Evolutionary conservation across 2,888 invertebrate genomes (phyloP).

Genomic region (Hartigia nigra): DNA sequence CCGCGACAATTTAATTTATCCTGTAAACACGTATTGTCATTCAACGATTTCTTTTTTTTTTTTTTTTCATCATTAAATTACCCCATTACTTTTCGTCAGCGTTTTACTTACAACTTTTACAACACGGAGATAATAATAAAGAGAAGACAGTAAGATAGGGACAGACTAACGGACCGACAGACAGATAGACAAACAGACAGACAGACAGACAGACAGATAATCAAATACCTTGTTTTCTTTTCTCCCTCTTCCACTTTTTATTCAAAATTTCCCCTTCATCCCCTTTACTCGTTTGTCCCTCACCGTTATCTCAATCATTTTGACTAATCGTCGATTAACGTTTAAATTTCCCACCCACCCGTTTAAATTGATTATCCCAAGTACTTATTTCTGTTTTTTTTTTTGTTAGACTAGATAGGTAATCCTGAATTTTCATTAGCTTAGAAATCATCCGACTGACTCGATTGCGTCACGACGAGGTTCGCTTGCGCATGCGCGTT

Average conservation of each 20-base stretch:
- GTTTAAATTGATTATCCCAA: slow-evolving; percentile 29
- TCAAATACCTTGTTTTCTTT: slow-evolving; percentile 5
- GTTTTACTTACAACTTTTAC: slow-evolving; percentile 53
- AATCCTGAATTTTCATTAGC: slow-evolving; percentile 45
- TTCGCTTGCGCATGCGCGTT: not conserved
- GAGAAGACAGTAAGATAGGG: slow-evolving; percentile 42
- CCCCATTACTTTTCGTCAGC: slow-evolving; percentile 17
- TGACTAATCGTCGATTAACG: not conserved
- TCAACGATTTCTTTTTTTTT: slow-evolving; percentile 51
- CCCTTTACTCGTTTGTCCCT: slow-evolving; percentile 5
- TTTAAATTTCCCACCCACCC: slow-evolving; percentile 5
- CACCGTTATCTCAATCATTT: not conserved
- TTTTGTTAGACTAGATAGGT: slow-evolving; percentile 22
- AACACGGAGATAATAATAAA: slow-evolving; percentile 64
- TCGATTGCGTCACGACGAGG: not conserved
- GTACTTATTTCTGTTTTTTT: slow-evolving; percentile 30
- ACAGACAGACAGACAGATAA: slow-evolving; percentile 39
- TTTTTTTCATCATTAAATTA: slow-evolving; percentile 8
- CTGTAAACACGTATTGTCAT: slow-evolving; percentile 58
- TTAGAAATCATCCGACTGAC: slow-evolving; percentile 35
- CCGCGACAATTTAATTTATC: slow-evolving; percentile 17
- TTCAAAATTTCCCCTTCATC: not conserved
- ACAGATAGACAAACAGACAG: slow-evolving; percentile 56
- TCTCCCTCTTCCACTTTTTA: not conserved
- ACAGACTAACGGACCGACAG: slow-evolving; percentile 53